phyloP scores from a whole-genome alignment of 2,113 vertebrate species.

The Vulpes vulpes region DNA sequence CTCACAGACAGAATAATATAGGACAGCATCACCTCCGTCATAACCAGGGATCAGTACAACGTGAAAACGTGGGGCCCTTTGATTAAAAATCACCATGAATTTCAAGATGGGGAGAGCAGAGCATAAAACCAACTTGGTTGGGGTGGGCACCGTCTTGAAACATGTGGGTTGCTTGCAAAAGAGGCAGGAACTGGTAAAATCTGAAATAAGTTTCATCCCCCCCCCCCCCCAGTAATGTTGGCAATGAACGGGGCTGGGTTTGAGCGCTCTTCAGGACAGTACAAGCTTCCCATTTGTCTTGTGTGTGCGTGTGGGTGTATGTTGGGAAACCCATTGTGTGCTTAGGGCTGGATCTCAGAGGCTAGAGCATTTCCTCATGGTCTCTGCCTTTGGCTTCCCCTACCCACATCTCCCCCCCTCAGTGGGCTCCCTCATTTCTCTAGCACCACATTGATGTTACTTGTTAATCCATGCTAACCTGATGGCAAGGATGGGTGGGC shows the following conservation, averaged over 20 bases:
- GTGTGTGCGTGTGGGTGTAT: background rate
- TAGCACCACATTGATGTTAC: rapidly evolving
- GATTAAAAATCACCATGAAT: background rate
- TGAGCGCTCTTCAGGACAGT: no score
- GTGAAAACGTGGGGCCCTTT: rapidly evolving
- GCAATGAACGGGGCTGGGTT: rapidly evolving
- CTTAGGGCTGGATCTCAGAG: background rate
- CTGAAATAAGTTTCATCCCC: rapidly evolving
- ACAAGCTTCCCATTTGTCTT: background rate
- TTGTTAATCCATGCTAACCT: rapidly evolving
- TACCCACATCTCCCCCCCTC: no score
- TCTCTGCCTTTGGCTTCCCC: background rate
- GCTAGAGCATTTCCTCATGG: background rate
- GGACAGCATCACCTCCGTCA: rapidly evolving
- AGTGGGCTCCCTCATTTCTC: background rate
- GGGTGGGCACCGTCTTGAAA: rapidly evolving
- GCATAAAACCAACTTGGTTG: background rate
- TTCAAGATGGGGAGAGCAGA: background rate
- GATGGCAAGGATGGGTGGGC: rapidly evolving
- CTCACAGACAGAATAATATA: rapidly evolving
- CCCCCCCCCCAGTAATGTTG: rapidly evolving
- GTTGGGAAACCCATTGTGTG: no score
- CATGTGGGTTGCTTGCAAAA: rapidly evolving
- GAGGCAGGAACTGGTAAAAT: background rate
- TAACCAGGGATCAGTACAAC: rapidly evolving